Evolutionary conservation across 2,797 vertebrate genomes (phyloP).

Genomic region (Ptychobarbus kaznakovi): DNA sequence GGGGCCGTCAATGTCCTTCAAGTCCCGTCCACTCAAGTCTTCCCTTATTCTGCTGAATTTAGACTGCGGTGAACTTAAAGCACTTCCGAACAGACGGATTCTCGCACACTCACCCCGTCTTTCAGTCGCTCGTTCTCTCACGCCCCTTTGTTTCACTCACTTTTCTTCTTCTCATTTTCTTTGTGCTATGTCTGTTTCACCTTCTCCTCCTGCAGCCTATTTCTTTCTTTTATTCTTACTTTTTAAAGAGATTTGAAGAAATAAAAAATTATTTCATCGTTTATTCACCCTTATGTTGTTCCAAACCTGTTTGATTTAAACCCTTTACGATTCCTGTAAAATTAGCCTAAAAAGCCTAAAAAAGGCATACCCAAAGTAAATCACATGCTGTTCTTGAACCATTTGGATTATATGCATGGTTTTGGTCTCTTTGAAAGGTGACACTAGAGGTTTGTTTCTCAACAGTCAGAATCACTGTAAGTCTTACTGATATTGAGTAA

Average conservation of each 20-base stretch:
- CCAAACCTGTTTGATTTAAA: neutral
- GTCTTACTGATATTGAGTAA: too few species aligned
- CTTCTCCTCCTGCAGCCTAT: conserved; percentile 11
- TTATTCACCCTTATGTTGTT: neutral
- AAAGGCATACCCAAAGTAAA: too few species aligned
- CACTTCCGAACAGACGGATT: conserved; percentile 14
- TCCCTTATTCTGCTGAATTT: conserved; percentile 57
- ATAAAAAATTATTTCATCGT: neutral
- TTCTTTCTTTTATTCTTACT: neutral
- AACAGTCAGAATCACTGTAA: too few species aligned
- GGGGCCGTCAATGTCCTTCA: conserved; percentile 54
- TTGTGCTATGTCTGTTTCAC: neutral
- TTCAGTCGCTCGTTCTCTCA: conserved; percentile 18
- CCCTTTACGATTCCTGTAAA: too few species aligned
- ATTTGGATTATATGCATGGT: too few species aligned
- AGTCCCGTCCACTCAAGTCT: conserved; percentile 53
- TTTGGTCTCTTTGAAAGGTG: too few species aligned
- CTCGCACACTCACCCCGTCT: conserved; percentile 4
- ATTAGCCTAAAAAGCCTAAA: too few species aligned
- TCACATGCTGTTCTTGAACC: too few species aligned
- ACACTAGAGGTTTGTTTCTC: too few species aligned
- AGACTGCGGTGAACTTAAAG: conserved; percentile 49
- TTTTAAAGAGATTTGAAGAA: neutral
- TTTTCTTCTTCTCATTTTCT: conserved; percentile 20
- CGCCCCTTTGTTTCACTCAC: conserved; percentile 12